Conservation (phyloP, 2,797 vertebrate species). For the Strix occidentalis region DNA sequence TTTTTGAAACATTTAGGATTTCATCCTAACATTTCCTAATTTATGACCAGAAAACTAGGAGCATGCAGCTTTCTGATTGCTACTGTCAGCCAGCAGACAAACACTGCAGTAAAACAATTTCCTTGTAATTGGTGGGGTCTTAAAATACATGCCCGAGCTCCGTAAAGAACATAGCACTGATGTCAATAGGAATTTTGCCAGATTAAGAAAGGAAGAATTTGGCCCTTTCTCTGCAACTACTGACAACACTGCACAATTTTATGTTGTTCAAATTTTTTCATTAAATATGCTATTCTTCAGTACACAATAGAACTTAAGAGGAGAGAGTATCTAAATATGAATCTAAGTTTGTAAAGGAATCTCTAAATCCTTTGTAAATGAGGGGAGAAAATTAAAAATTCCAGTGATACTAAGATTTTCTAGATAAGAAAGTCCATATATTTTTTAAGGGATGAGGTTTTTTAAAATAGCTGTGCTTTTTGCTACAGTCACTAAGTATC, state of each 20-base stretch:
- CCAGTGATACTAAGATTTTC: neutral
- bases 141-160: neutral
- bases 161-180: neutral
- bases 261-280: constrained; percentile 11
- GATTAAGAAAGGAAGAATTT: neutral
- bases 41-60: neutral
- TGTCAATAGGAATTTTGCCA: constrained; percentile 8
- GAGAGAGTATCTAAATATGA: neutral
- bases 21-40: neutral
- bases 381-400: neutral
- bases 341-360: neutral
- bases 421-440: neutral
- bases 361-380: neutral
- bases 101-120: neutral
- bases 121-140: neutral
- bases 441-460: neutral
- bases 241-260: neutral
- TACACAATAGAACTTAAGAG: neutral
- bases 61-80: neutral
- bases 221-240: neutral
- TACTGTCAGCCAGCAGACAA: neutral
- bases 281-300: constrained; percentile 10
- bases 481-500: constrained; percentile 16
- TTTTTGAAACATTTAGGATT: constrained; percentile 5
- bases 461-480: neutral